Conservation (phyloP, 2,797 vertebrate genomes). For the Aulostomus chinensis region DNA sequence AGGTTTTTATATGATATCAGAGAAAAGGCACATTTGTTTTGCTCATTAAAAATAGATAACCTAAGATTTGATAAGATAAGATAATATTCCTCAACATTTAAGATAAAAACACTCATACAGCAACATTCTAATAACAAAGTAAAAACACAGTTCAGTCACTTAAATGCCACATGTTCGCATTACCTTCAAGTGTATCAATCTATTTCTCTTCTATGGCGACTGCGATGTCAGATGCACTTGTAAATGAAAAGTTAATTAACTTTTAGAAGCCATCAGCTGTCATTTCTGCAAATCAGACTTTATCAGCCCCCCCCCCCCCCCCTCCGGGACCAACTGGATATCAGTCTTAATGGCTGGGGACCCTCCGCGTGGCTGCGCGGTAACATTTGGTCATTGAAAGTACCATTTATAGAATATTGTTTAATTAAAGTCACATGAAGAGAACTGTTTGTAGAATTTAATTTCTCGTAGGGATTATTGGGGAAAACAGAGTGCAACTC, state of each 20-base stretch:
- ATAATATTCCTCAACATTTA: too few species aligned
- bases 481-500: slow-evolving; percentile 86
- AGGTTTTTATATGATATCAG: too few species aligned
- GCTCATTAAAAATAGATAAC: too few species aligned
- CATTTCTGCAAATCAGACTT: slow-evolving; percentile 90
- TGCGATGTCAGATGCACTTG: slow-evolving; percentile 83
- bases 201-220: slow-evolving; percentile 15
- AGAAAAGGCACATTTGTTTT: too few species aligned
- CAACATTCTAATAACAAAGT: not conserved
- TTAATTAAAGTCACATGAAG: slow-evolving; percentile 97
- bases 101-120: too few species aligned
- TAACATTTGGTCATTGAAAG: slow-evolving; percentile 93
- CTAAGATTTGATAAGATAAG: too few species aligned
- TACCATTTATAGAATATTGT: slow-evolving; percentile 93
- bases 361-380: slow-evolving; percentile 84
- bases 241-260: slow-evolving; percentile 99
- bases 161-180: slow-evolving; percentile 24
- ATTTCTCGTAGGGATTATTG: slow-evolving; percentile 92
- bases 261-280: slow-evolving; percentile 97
- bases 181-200: slow-evolving; percentile 46
- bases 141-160: slow-evolving; percentile 1
- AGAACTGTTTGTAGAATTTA: slow-evolving; percentile 92
- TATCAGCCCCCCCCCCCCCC: slow-evolving; percentile 71
- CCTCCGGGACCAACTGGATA: slow-evolving; percentile 83
- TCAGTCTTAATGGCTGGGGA: slow-evolving; percentile 88